Percentiles rank a stretch among this genome's conserved stretches.
Conservation (phyloP, 2,888 invertebrate species). For the Microctonus aethiopoides region DNA sequence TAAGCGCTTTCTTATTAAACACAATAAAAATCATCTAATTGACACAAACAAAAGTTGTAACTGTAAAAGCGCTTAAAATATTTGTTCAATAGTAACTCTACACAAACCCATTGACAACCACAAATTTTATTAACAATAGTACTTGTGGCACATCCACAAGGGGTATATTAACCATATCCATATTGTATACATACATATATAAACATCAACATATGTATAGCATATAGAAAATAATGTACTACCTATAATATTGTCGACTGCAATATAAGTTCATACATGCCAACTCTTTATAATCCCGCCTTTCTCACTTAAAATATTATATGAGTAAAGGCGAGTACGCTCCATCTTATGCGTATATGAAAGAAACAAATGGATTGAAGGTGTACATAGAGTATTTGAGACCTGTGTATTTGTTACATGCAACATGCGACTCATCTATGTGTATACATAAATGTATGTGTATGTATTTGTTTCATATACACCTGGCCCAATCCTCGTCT, state of each 20-base stretch:
- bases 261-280: not conserved
- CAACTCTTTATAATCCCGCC: not conserved
- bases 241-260: not conserved
- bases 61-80: slow-evolving; percentile 13
- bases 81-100: slow-evolving; percentile 9
- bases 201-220: not conserved
- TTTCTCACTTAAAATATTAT: not conserved
- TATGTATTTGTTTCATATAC: too few species aligned
- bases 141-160: not conserved
- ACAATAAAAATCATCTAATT: slow-evolving; percentile 2
- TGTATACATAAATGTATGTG: too few species aligned
- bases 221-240: not conserved
- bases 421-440: not conserved
- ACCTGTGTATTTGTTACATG: not conserved
- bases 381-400: not conserved
- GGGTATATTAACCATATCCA: slow-evolving; percentile 2
- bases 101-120: not conserved
- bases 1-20: slow-evolving; percentile 11
- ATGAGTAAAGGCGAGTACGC: not conserved
- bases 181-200: not conserved
- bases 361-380: not conserved
- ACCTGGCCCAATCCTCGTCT: not conserved
- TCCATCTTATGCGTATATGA: not conserved
- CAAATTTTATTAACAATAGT: not conserved
- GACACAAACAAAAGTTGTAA: not conserved